These are phyloP conservation scores for Spheniscus humboldti DNA, from an alignment of 2,797 vertebrate species.

Conservation along the genomic window DNA sequence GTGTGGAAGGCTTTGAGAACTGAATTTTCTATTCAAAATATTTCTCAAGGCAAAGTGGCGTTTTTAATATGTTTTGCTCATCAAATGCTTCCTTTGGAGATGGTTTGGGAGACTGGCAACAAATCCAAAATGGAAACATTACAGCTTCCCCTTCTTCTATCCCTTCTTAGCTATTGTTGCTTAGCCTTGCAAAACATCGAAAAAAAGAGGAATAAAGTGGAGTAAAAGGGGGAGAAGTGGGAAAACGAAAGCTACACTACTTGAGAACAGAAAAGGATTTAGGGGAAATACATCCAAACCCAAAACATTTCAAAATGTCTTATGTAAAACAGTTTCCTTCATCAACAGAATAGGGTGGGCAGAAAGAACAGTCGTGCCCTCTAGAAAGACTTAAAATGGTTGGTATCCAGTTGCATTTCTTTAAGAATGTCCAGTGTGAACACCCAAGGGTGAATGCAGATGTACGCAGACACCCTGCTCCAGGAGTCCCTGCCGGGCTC, in stretches of 20 bases:
- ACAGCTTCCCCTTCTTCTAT: background rate
- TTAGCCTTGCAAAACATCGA: background rate
- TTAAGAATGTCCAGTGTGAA: fast-evolving
- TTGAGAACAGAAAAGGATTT: background rate
- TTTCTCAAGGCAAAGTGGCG: background rate
- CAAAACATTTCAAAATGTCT: background rate
- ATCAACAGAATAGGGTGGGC: background rate
- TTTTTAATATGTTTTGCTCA: background rate
- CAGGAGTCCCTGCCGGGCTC: background rate
- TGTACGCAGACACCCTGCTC: background rate
- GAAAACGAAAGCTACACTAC: background rate
- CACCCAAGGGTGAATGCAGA: fast-evolving
- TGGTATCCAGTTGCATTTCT: background rate
- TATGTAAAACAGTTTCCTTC: background rate
- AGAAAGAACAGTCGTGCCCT: background rate
- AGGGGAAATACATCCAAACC: background rate
- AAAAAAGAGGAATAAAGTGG: background rate
- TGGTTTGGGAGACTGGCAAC: background rate
- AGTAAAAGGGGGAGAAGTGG: background rate
- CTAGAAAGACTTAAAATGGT: background rate
- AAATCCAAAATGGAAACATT: background rate
- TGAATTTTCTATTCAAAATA: background rate
- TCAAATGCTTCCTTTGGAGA: background rate
- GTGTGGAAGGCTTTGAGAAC: background rate
- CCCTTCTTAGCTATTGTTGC: background rate